A percentile compares a stretch with the other conserved stretches of the same genome.
phyloP scores from a whole-genome alignment of 2,113 vertebrate species.

The Chaetops frenatus region DNA sequence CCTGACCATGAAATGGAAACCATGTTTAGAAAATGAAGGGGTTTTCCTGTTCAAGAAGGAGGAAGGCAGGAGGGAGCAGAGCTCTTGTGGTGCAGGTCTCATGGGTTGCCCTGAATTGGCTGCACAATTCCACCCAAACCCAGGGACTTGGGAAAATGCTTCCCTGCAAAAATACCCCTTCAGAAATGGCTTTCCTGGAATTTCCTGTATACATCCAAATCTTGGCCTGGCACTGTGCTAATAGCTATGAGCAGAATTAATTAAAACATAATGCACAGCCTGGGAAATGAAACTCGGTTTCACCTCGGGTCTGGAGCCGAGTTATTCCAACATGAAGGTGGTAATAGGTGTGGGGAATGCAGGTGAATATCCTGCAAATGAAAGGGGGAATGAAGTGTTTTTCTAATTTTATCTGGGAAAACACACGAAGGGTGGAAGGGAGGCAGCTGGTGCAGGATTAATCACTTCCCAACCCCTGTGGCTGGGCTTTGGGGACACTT shows the following conservation, averaged over 20 bases:
- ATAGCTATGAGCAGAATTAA: constrained; percentile 17
- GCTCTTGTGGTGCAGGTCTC: not conserved
- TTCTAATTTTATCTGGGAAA: constrained; percentile 32
- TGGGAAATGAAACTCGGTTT: constrained; percentile 15
- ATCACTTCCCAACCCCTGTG: constrained; percentile 7
- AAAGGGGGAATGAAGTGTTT: constrained; percentile 15
- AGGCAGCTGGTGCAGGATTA: constrained; percentile 10
- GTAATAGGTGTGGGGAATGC: not conserved
- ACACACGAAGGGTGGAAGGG: not conserved
- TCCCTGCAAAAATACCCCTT: not conserved
- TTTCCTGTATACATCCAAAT: not conserved
- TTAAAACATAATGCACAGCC: not conserved
- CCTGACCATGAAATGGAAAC: not conserved
- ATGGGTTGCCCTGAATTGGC: not conserved
- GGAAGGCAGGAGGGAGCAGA: not conserved
- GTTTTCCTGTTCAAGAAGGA: not conserved
- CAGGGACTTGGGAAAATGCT: not conserved
- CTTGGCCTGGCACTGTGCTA: not conserved
- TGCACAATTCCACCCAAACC: not conserved
- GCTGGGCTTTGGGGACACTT: not conserved
- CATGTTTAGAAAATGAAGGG: not conserved
- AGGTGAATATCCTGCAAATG: constrained; percentile 18
- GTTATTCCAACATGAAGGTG: rapidly evolving
- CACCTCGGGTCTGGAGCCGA: not conserved
- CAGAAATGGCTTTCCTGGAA: not conserved